These are phyloP conservation scores for Nymphalis polychloros DNA, from an alignment of 2,888 invertebrate species.

Conservation along the genomic window DNA sequence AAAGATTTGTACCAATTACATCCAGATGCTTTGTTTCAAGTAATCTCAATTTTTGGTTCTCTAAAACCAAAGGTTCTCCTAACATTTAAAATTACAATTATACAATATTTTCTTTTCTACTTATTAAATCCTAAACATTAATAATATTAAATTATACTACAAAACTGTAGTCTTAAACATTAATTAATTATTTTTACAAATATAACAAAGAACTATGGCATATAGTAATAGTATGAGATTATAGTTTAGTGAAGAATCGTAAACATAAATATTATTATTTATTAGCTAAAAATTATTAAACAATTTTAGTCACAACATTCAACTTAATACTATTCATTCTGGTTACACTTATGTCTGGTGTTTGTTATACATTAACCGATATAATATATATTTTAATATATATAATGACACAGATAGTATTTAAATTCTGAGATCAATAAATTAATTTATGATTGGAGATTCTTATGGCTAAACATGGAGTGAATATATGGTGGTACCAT, in stretches of 20 bases:
- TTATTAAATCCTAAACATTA: not conserved
- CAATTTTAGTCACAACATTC: not conserved
- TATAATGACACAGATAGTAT: not conserved
- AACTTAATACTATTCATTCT: not conserved
- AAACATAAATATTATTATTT: not conserved
- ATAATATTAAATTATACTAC: conserved; percentile 2
- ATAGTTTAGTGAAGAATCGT: conserved; percentile 1
- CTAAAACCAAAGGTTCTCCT: not conserved
- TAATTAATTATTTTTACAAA: conserved; percentile 2
- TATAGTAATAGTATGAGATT: not conserved
- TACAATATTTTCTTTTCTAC: conserved; percentile 3
- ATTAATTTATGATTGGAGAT: conserved; percentile 59
- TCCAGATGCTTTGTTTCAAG: conserved; percentile 11
- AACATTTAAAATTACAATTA: not conserved
- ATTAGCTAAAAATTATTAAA: not conserved
- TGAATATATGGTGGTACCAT: conserved; percentile 74
- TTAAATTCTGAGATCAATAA: conserved; percentile 12
- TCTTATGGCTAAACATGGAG: conserved; percentile 74
- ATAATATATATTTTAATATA: conserved; percentile 14
- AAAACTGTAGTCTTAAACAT: not conserved
- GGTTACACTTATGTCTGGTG: not conserved
- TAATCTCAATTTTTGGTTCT: not conserved
- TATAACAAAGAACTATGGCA: conserved; percentile 14
- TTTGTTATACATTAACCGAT: not conserved
- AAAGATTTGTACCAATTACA: conserved; percentile 13